Evolutionary conservation across 2,888 invertebrate genomes (phyloP), one percentile per base, ranked within the genome.

Genomic region (Agrochola lota): DNA sequence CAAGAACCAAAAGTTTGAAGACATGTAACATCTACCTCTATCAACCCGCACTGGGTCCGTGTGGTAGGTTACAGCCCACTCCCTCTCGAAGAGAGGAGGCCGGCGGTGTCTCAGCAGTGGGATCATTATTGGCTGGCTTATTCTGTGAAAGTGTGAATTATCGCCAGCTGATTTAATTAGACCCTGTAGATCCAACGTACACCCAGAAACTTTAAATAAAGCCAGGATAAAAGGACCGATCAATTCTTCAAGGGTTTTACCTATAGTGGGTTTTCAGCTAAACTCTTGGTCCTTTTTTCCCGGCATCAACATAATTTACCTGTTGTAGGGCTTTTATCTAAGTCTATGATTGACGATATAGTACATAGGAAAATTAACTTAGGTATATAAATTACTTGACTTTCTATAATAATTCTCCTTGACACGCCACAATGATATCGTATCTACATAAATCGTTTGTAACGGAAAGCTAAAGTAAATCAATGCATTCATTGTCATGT

Each of bases 401-500:
- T 66, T 59, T 66, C 23, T 20, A 49, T 20, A 49, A 59, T 52
- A 40, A 59, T 40, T 66, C 20, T 35, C 64, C 17, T 59, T 66
- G 35, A 71, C 57, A 67, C 55, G 4, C 40, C 20, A 59, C 49
- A 69, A 30, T 74, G 62, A 23, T 3, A 23, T 52, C 23, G 52
- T 52, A 20, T 52, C 20, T 52, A 2, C 30, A 30, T 30, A 52
- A 43, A 60, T 23, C 3, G 35, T 66, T 52, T 43, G 40, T 60
- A 72, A 67, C 57, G 15, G 40, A 26, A 35, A 71, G 15, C 1
- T 71, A 70, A 84, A 57, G 57, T 78, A 62, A 84, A 86, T 84
- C 26, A 71, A 84, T 78, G 68, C 83, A 60, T 66, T 69, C 75
- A 86, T 86, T 86, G 60, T 75, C 55, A 78, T 71, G 78, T 71